phyloP scores from a whole-genome alignment of 2,888 invertebrate genomes.

The Agrochola lota region DNA sequence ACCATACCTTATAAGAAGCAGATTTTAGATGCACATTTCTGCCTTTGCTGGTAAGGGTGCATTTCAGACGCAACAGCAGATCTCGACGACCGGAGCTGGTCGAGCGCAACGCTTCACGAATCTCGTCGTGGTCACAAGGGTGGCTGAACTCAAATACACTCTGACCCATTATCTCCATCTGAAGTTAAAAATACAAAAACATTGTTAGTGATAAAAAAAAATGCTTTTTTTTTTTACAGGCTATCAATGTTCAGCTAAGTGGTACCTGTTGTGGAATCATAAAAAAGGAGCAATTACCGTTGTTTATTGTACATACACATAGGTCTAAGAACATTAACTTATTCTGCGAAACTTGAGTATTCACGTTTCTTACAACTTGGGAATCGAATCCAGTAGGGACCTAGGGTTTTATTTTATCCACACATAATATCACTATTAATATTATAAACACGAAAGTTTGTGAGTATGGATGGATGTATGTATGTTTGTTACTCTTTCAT shows the following conservation, averaged over 20 bases:
- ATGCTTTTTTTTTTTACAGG: too few relatives aligned
- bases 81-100: constrained; percentile 88
- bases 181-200: constrained; percentile 74
- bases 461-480: too few relatives aligned
- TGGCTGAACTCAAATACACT: constrained; percentile 98
- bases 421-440: background rate
- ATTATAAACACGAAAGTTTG: background rate
- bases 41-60: constrained; percentile 98
- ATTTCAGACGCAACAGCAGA: constrained; percentile 96
- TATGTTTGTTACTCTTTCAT: too few relatives aligned
- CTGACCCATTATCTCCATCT: constrained; percentile 99
- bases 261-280: background rate
- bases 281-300: background rate
- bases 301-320: background rate
- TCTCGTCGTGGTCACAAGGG: constrained; percentile 98
- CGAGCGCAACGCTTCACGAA: constrained; percentile 91
- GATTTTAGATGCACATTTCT: constrained; percentile 98
- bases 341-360: background rate
- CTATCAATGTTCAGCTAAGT: background rate
- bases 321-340: too few relatives aligned
- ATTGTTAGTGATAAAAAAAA: background rate
- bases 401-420: background rate
- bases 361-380: background rate
- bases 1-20: constrained; percentile 96
- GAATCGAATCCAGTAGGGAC: background rate